phyloP scores from a whole-genome alignment of 1,140 invertebrate species.

The Conopomorpha cramerella region DNA sequence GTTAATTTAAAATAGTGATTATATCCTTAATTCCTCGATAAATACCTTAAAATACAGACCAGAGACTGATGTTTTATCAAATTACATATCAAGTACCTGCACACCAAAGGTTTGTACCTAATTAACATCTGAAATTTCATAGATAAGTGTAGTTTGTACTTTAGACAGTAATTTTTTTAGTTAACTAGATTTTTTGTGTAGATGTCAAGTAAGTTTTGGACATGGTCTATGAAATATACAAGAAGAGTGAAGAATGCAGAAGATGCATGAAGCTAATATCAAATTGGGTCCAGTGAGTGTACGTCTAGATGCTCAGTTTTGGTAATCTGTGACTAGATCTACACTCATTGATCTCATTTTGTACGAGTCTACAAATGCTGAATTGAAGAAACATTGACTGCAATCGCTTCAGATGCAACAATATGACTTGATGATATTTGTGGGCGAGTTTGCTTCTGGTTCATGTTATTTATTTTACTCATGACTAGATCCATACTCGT shows the following conservation, averaged over 20 bases:
- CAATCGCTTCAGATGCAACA: background rate
- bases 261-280: background rate
- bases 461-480: conserved; percentile 63
- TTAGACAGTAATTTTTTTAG: too few relatives aligned
- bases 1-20: conserved; percentile 7
- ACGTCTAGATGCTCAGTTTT: conserved; percentile 70
- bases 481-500: conserved; percentile 89
- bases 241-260: background rate
- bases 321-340: conserved; percentile 81
- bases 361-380: conserved; percentile 15
- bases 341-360: conserved; percentile 75
- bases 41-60: conserved; percentile 34
- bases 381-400: too few relatives aligned
- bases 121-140: too few relatives aligned
- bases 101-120: conserved; percentile 10
- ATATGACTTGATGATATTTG: conserved; percentile 59
- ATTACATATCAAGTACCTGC: conserved; percentile 42
- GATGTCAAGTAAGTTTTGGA: too few relatives aligned
- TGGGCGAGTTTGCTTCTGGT: conserved; percentile 81
- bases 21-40: too few relatives aligned
- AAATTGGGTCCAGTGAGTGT: conserved; percentile 62
- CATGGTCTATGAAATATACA: too few relatives aligned
- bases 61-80: conserved; percentile 49
- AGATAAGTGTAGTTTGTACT: too few relatives aligned
- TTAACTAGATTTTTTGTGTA: too few relatives aligned